These are phyloP conservation scores for Indicator indicator DNA, from an alignment of 2,113 vertebrate genomes.

Conservation along the genomic window DNA sequence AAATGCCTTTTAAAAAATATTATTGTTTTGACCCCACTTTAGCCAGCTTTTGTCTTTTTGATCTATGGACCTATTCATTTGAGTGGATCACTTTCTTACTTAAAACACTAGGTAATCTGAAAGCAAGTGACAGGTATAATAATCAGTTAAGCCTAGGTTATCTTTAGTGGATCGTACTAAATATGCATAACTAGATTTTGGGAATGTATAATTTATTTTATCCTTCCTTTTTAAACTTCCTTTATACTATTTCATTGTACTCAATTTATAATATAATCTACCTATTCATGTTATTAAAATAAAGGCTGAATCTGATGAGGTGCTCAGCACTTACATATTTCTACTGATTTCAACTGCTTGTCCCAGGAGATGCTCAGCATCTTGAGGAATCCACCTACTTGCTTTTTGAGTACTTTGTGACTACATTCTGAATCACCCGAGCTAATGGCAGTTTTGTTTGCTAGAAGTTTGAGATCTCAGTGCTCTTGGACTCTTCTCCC, in stretches of 20 bases:
- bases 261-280: neutral
- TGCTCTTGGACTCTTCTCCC: neutral
- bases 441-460: neutral
- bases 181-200: neutral
- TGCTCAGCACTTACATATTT: neutral
- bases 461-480: neutral
- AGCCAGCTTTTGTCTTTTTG: neutral
- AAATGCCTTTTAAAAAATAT: too few species aligned
- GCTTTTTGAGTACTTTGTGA: neutral
- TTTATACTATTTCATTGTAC: neutral
- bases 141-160: neutral
- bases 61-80: accelerated
- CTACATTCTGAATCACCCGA: neutral
- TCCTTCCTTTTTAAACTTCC: neutral
- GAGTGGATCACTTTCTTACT: neutral
- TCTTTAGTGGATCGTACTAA: neutral
- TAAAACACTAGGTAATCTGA: neutral
- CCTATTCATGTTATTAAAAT: neutral
- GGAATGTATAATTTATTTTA: neutral
- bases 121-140: neutral
- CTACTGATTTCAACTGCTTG: neutral
- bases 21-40: neutral
- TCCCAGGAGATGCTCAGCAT: neutral
- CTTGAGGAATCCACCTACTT: neutral
- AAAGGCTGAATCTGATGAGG: neutral